These are phyloP conservation scores for Drosophila orosa DNA, from an alignment of 1,140 invertebrate genomes.

Conservation along the genomic window DNA sequence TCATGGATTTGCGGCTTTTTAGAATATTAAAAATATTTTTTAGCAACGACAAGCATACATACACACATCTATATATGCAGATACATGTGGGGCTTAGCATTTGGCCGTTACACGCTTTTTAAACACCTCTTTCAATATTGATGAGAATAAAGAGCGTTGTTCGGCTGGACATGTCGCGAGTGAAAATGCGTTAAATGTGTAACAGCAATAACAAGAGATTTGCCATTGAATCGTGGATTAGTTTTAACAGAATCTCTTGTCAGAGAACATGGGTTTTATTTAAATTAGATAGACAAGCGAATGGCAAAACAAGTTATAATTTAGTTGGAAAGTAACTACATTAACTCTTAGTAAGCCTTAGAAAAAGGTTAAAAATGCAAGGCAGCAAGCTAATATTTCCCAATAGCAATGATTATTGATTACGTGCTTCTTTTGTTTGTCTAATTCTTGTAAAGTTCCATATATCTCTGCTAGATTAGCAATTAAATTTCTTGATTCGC, in stretches of 20 bases:
- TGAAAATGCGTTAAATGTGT: slow-evolving; percentile 51
- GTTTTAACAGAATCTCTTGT: slow-evolving; percentile 18
- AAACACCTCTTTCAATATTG: slow-evolving; percentile 72
- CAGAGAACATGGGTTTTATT: slow-evolving; percentile 7
- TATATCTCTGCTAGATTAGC: neutral
- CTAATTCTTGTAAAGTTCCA: neutral
- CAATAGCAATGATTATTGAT: neutral
- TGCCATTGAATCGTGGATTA: slow-evolving; percentile 29
- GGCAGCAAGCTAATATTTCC: neutral
- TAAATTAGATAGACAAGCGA: slow-evolving; percentile 16
- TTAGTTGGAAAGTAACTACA: neutral
- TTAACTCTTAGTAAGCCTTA: too few relatives aligned
- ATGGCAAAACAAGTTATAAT: neutral
- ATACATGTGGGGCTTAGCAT: slow-evolving; percentile 39
- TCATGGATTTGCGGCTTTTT: slow-evolving; percentile 78
- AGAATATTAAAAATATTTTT: slow-evolving; percentile 80
- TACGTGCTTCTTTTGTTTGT: neutral
- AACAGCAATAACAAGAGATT: slow-evolving; percentile 41
- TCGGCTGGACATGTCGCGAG: slow-evolving; percentile 8
- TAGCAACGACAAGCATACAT: slow-evolving; percentile 5
- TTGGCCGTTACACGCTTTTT: slow-evolving; percentile 76
- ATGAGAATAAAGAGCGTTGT: slow-evolving; percentile 61
- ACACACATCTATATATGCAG: neutral
- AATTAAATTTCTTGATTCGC: neutral
- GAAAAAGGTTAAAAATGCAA: neutral